Base-by-base conservation (phyloP, 2,797 vertebrate species). In the Astyanax mexicanus region DNA sequence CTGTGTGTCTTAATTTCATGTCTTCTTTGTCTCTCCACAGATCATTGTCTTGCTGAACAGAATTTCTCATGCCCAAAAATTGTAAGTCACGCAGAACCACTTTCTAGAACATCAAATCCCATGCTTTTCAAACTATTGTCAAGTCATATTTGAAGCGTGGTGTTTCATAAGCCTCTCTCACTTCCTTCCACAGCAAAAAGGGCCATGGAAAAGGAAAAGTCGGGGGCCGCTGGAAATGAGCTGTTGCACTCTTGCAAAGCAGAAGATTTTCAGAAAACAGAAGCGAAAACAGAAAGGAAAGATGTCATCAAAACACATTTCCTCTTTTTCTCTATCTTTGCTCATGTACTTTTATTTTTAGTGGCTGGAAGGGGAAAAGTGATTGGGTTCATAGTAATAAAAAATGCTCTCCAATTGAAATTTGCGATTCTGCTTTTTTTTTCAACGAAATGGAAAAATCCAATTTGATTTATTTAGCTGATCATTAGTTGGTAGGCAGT, bases 61-160 rank as follows among this genome's bases (percentile, higher is more conserved):
- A 84, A 97, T 97, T 86, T 95, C 94, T 80, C 95, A 96, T 0
- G 96, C 96, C 79, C 96, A 97, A 86, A 97, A 97, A 84, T 97
- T 97, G 96, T 96, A 80, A 96, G 95, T 94, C 4, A 12, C 11
- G 4, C 21, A 23, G 17, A 29, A 25, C 38, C 13, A 21, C 69
- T 8, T 49, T 61, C 5, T 17, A 6, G 6, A 1, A 40, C 0
- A 23, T 35, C 1, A 55, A n/a, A 19, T 11, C 9, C 19, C 45
- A 19, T 19, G 4, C 9, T 2, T 15, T n/a, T 19, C 35, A 8
- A 60, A 19, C 10, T 38, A 4, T 21, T 11, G 2, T 11, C 19
- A 51, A n/a, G 10, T 42, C 11, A 29, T 8, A 8, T 21, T 51
- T 17, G 0, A 6, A 8, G 51, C 19, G 0, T 19, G 9, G 1